Base-by-base conservation (phyloP, 2,113 vertebrate genomes). In the Dromaius novaehollandiae region DNA sequence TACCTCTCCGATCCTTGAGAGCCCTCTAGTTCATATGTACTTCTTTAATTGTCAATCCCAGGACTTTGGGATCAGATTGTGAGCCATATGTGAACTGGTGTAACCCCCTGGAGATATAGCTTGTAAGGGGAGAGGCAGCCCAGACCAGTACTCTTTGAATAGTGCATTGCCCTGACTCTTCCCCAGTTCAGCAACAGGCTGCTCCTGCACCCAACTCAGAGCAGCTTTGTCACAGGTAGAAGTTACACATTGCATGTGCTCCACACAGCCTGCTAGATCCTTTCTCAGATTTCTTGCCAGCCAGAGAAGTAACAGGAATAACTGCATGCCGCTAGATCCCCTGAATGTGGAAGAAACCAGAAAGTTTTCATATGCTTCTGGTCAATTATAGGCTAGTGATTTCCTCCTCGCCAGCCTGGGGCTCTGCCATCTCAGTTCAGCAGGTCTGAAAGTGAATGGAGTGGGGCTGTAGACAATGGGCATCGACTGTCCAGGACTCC, bases 21-120 rank as follows among this genome's bases (percentile, higher is more conserved):
- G 1, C 11, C 7, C 19, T 58, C 19, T n/a, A n/a, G 32, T 14
- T 87, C 32, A 22, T 2, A 0, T 30, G 25, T 19, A 2, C 51
- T 63, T 42, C 32, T 87, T 74, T 30, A 13, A 13, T 58, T 48
- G 30, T 21, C 55, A 9, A 7, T 12, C 30, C 70, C 56, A 68
- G 82, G 36, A 8, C n/a, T 63, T 5, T 32, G 79, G 56, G 51
- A 11, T 24, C 32, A 32, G 48, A 34, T 48, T 65, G 24, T 75
- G 55, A 34, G 22, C 69, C 21, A 0, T 4, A 8, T 7, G 3
- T 6, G 32, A 50, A 36, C 50, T 79, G 36, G 4, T 76, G 46
- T n/a, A 53, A 26, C 8, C 3, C 3, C 13, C 5, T 4, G 0
- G 0, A 83, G 55, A 32, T 42, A 68, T 3, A 40, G 15, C 18